Evolutionary conservation across 2,797 vertebrate genomes (phyloP).

Genomic region (Mormyrus hasselquistii): DNA sequence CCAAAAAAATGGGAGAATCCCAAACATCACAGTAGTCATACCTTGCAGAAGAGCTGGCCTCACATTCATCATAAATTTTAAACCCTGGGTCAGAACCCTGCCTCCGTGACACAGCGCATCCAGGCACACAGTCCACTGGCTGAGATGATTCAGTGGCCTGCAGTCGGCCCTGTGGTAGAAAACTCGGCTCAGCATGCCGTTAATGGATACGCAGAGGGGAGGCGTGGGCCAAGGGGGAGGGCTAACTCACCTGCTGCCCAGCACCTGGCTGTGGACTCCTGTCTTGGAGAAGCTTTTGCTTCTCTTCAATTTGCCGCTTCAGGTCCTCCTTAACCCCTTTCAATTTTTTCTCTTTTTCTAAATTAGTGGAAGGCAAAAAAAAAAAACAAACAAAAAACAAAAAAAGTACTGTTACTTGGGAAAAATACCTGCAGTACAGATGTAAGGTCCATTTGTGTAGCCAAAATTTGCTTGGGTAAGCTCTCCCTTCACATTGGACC

Average conservation of each 20-base stretch:
- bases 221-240: not conserved
- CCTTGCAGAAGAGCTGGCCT: constrained; percentile 29
- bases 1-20: not conserved
- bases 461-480: not conserved
- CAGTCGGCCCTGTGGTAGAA: not conserved
- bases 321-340: constrained; percentile 40
- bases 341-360: constrained; percentile 40
- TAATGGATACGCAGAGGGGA: not conserved
- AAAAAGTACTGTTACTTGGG: not conserved
- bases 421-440: not conserved
- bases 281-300: constrained; percentile 31
- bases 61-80: constrained; percentile 29
- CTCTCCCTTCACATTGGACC: not conserved
- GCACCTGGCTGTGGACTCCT: not conserved
- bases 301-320: constrained; percentile 44
- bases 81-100: constrained; percentile 13
- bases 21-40: constrained; percentile 24
- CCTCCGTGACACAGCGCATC: not conserved
- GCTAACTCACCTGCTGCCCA: not conserved
- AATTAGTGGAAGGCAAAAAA: not conserved
- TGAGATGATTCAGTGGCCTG: not conserved
- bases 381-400: not conserved
- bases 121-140: not conserved
- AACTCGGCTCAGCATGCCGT: not conserved
- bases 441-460: not conserved